Evolutionary conservation across 1,140 invertebrate species (phyloP), one percentile per base, ranked within the genome.

Genomic region (Polyergus mexicanus): DNA sequence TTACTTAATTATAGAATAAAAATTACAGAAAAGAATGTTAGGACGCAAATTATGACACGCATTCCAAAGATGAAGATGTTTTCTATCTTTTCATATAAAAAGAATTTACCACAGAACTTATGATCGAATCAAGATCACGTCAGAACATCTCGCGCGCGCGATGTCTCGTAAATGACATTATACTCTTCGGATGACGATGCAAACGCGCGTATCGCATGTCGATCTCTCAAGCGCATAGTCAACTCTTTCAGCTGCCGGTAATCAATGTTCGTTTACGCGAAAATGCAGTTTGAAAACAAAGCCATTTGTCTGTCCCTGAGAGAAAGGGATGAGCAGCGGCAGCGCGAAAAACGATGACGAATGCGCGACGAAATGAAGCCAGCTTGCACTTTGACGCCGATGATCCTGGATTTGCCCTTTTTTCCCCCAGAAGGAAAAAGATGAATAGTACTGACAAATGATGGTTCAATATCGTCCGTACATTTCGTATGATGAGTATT

Each of bases 201-300:
- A 63, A 74, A 62, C 35, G 80, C 35, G 13, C 38, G 16, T 3
- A 11, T 19, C 28, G 28, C 44, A 25, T 16, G 28, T 54, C 38
- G 35, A 58, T 28, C 44, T 38, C 22, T n/a, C 28, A 41, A 28
- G 28, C 47, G 28, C 47, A 11, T 54, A 87, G 35, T 84, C 22
- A 54, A 60, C 56, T 56, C 32, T 65, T 51, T 65, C 60, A 41
- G 65, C 83, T 62, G 25, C 32, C n/a, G 22, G 60, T 85, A 88
- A 89, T 89, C 88, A 81, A 88, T 88, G 86, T 58, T n/a, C 83
- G 66, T 28, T 78, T 78, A 51, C 66, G 25, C 35, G 60, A 54
- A 68, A 35, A 58, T 19, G 62, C 72, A 51, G 38, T 44, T 60
- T 41, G 88, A 86, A 89, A 89, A 89, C 88, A 89, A 89, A 72